A percentile compares a stretch with the other conserved stretches of the same genome.
phyloP scores from a whole-genome alignment of 2,888 invertebrate genomes.

The Antheraea yamamai region DNA sequence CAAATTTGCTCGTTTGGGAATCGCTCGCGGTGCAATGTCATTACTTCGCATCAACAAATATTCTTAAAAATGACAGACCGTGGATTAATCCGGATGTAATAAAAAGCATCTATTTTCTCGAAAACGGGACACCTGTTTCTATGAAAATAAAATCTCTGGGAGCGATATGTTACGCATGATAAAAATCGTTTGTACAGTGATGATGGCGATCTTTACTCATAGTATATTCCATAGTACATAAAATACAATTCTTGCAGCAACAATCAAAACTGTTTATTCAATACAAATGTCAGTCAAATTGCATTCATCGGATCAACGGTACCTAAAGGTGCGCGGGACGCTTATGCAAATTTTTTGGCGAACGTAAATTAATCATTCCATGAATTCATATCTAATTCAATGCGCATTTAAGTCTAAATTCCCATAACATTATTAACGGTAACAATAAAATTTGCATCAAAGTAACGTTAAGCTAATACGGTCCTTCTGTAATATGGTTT shows the following conservation, averaged over 20 bases:
- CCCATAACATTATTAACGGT: conserved; percentile 31
- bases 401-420: neutral
- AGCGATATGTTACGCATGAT: conserved; percentile 31
- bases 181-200: conserved; percentile 21
- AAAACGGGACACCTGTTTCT: neutral
- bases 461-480: conserved; percentile 45
- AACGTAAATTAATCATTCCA: neutral
- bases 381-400: conserved; percentile 7
- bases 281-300: conserved; percentile 74
- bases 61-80: no score
- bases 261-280: conserved; percentile 44
- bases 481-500: conserved; percentile 36
- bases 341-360: conserved; percentile 71
- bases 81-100: no score
- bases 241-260: conserved; percentile 15
- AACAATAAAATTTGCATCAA: conserved; percentile 42
- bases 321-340: conserved; percentile 69
- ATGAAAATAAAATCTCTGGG: neutral
- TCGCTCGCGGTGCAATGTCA: no score
- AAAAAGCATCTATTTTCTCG: no score
- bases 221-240: conserved; percentile 31
- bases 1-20: no score
- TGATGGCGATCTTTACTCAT: conserved; percentile 14
- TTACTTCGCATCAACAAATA: no score
- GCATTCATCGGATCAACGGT: conserved; percentile 71